phyloP scores from a whole-genome alignment of 2,797 vertebrate genomes.

The Acipenser oxyrinchus region DNA sequence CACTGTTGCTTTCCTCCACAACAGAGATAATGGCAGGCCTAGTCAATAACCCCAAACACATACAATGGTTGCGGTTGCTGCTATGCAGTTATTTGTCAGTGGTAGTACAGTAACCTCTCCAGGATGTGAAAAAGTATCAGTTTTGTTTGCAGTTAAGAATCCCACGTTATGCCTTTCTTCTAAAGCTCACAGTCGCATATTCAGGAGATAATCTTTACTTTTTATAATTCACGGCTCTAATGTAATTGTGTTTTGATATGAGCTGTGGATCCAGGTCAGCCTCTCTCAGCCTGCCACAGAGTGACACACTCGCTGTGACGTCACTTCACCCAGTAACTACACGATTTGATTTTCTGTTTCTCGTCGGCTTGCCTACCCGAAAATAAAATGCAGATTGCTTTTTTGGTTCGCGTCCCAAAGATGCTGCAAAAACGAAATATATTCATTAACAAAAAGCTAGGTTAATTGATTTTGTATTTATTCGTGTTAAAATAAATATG shows the following conservation, averaged over 20 bases:
- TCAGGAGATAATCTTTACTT: background rate
- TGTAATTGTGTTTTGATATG: constrained; percentile 13
- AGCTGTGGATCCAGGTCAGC: constrained; percentile 24
- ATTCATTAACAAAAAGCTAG: too few relatives aligned
- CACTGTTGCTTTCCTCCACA: constrained; percentile 12
- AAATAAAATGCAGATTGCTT: too few relatives aligned
- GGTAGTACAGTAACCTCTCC: constrained; percentile 4
- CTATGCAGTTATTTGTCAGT: constrained; percentile 4
- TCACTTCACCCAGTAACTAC: constrained; percentile 25
- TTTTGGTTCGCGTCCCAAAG: too few relatives aligned
- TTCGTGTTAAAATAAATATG: too few relatives aligned
- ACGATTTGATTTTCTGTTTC: constrained; percentile 15
- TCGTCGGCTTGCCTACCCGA: background rate
- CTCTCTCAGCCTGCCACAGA: constrained; percentile 29
- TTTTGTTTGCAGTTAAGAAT: background rate
- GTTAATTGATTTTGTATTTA: too few relatives aligned
- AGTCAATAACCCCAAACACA: background rate
- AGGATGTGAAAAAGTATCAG: background rate
- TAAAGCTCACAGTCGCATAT: background rate
- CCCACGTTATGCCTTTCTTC: background rate
- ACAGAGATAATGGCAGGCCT: constrained; percentile 6
- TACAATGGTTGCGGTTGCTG: background rate
- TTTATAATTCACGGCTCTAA: background rate
- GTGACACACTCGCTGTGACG: constrained; percentile 39
- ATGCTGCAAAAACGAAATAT: too few relatives aligned